These are phyloP conservation scores for Sinocyclocheilus anophthalmus DNA, from an alignment of 2,113 vertebrate species.

Conservation along the genomic window DNA sequence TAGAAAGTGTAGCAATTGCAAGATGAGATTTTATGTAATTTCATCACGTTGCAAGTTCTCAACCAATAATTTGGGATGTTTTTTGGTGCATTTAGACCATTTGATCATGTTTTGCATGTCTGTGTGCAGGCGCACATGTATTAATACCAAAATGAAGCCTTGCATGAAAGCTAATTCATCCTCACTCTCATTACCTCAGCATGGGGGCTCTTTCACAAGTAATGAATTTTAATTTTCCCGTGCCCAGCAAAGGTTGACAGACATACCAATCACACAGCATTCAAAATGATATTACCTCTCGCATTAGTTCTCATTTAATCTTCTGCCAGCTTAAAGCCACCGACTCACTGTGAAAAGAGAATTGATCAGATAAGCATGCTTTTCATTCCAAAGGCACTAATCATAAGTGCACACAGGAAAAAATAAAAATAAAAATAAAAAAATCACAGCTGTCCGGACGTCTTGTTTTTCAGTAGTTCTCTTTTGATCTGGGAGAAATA, in stretches of 20 bases:
- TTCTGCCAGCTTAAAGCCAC: constrained; percentile 45
- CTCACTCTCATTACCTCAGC: constrained; percentile 57
- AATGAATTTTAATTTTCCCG: constrained; percentile 52
- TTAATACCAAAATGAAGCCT: constrained; percentile 50
- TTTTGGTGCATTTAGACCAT: constrained; percentile 22
- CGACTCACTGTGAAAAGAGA: constrained; percentile 31
- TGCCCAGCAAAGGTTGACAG: constrained; percentile 53
- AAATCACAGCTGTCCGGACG: constrained; percentile 26
- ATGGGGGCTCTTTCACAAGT: constrained; percentile 51
- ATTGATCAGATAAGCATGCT: constrained; percentile 50
- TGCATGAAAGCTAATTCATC: constrained; percentile 55
- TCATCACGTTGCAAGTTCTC: neutral
- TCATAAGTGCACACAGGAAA: constrained; percentile 47
- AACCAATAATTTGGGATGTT: constrained; percentile 28
- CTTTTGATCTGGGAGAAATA: constrained; percentile 25
- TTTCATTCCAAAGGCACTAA: constrained; percentile 41
- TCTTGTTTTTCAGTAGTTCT: constrained; percentile 40
- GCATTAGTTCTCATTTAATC: constrained; percentile 58
- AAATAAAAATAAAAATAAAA: constrained; percentile 11
- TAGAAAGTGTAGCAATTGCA: neutral
- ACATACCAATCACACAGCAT: constrained; percentile 56
- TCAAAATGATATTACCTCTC: constrained; percentile 57
- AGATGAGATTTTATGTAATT: neutral
- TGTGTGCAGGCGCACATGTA: neutral
- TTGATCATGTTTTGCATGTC: constrained; percentile 26